These are phyloP conservation scores for Drosophila gunungcola DNA, from an alignment of 1,140 invertebrate genomes.

Conservation along the genomic window DNA sequence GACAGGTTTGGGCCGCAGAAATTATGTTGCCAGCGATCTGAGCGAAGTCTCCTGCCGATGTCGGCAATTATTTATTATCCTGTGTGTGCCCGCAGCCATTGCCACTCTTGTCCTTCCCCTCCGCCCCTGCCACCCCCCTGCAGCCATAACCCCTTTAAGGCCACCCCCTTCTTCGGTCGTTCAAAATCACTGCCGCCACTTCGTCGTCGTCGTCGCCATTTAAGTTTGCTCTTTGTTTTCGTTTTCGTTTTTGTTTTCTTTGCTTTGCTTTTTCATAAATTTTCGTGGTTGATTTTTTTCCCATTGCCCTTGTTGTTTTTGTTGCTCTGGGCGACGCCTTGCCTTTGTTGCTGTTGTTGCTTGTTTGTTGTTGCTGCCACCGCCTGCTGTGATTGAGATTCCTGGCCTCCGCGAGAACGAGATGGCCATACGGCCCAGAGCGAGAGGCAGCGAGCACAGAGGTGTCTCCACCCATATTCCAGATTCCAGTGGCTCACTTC, in stretches of 20 bases:
- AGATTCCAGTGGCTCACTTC: conserved; percentile 71
- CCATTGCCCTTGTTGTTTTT: conserved; percentile 39
- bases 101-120: conserved; percentile 47
- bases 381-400: conserved; percentile 63
- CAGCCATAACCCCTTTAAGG: conserved; percentile 3
- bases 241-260: neutral
- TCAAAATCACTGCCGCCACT: conserved; percentile 66
- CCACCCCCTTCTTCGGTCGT: conserved; percentile 7
- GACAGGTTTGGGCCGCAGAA: conserved; percentile 60
- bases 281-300: conserved; percentile 70
- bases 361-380: conserved; percentile 24
- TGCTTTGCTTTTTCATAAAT: conserved; percentile 74
- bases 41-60: conserved; percentile 31
- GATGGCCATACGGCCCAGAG: conserved; percentile 20
- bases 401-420: conserved; percentile 26
- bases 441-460: conserved; percentile 26
- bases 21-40: conserved; percentile 69
- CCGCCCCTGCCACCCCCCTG: conserved; percentile 30
- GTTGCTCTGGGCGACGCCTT: conserved; percentile 67
- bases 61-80: conserved; percentile 80
- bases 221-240: conserved; percentile 41
- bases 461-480: conserved; percentile 77
- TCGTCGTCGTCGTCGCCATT: conserved; percentile 70
- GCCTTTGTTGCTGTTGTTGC: conserved; percentile 20
- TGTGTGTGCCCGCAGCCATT: conserved; percentile 72